These are phyloP conservation scores for Serripes groenlandicus DNA, from an alignment of 2,888 invertebrate species.

Conservation along the genomic window DNA sequence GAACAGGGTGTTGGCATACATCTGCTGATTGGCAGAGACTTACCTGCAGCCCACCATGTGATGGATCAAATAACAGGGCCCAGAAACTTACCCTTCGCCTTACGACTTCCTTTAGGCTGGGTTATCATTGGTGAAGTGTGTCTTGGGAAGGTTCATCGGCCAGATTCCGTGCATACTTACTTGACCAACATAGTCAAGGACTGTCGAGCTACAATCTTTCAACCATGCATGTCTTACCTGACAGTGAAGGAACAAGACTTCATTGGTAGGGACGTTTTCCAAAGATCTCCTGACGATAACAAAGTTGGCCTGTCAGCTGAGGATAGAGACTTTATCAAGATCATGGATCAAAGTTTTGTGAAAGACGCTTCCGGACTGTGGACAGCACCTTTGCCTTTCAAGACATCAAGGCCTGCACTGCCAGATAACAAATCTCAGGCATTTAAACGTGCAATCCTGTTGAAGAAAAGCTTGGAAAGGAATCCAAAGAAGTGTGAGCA, in stretches of 20 bases:
- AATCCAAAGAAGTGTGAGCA: constrained; percentile 3
- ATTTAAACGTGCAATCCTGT: neutral
- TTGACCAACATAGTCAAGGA: constrained; percentile 30
- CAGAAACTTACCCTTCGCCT: constrained; percentile 18
- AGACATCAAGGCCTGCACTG: neutral
- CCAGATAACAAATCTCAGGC: constrained; percentile 49
- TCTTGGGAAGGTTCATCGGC: constrained; percentile 17
- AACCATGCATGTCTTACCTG: no score
- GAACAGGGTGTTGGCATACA: constrained; percentile 8
- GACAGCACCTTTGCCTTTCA: constrained; percentile 50
- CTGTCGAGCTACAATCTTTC: constrained; percentile 9
- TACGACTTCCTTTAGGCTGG: constrained; percentile 32
- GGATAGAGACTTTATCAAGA: constrained; percentile 31
- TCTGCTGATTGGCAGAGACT: constrained; percentile 25
- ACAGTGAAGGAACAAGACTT: no score
- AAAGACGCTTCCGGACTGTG: constrained; percentile 24
- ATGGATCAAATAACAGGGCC: constrained; percentile 13
- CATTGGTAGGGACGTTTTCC: constrained; percentile 12
- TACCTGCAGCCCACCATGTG: constrained; percentile 22
- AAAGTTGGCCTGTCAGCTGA: constrained; percentile 37
- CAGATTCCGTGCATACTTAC: constrained; percentile 6
- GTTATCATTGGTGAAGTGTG: constrained; percentile 42
- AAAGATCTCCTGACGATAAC: constrained; percentile 25
- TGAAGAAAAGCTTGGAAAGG: neutral
- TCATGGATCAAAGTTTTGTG: constrained; percentile 39